Percentiles rank a stretch among this genome's conserved stretches.
phyloP scores from a whole-genome alignment of 2,888 invertebrate species.

The Endomychus coccineus region DNA sequence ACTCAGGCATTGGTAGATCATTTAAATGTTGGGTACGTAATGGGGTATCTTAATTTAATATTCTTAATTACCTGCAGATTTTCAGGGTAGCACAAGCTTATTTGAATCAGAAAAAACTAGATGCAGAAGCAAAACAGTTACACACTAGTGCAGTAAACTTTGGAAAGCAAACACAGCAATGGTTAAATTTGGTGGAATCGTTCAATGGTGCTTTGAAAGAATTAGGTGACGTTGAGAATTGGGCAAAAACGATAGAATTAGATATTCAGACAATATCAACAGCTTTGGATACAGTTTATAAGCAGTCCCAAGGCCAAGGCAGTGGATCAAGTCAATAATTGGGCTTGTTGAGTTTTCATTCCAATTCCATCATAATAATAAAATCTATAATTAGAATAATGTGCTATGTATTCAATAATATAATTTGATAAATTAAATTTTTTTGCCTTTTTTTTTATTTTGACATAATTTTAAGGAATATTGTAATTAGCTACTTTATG shows the following conservation, averaged over 20 bases:
- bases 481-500: too few relatives aligned
- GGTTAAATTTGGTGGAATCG: constrained; percentile 86
- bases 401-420: too few relatives aligned
- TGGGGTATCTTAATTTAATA: not conserved
- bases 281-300: constrained; percentile 90
- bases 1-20: constrained; percentile 94
- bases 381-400: too few relatives aligned
- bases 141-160: constrained; percentile 92
- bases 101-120: constrained; percentile 93
- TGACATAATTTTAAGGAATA: too few relatives aligned
- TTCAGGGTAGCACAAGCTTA: constrained; percentile 95
- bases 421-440: too few relatives aligned
- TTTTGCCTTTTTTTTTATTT: too few relatives aligned
- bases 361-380: too few relatives aligned
- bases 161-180: constrained; percentile 93
- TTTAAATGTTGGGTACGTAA: constrained; percentile 85
- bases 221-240: constrained; percentile 97
- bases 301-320: constrained; percentile 59
- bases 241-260: constrained; percentile 93
- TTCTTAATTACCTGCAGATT: constrained; percentile 7
- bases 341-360: too few relatives aligned
- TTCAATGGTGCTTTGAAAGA: constrained; percentile 88
- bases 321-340: too few relatives aligned
- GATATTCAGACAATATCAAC: constrained; percentile 91
- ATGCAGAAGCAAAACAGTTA: constrained; percentile 93